These are phyloP conservation scores for Dryobotodes eremita DNA, from an alignment of 2,888 invertebrate genomes.

Conservation along the genomic window DNA sequence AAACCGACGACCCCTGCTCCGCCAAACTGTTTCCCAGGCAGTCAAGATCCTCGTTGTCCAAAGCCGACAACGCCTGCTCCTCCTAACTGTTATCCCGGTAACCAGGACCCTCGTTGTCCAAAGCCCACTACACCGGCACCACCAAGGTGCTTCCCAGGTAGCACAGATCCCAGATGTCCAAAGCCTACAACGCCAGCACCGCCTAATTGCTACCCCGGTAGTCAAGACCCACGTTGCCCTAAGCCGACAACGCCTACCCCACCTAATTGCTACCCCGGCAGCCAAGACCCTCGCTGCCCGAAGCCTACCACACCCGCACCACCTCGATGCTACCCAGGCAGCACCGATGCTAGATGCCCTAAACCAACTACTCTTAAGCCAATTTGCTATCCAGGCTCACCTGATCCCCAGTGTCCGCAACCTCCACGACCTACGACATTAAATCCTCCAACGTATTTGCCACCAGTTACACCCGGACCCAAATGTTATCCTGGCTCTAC, in stretches of 20 bases:
- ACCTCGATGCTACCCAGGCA: slow-evolving; percentile 73
- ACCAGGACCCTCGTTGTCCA: slow-evolving; percentile 73
- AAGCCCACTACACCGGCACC: slow-evolving; percentile 64
- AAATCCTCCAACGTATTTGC: too few species aligned
- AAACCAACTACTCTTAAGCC: slow-evolving; percentile 72
- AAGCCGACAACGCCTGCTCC: background rate
- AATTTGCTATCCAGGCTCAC: slow-evolving; percentile 70
- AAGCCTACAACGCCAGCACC: slow-evolving; percentile 56
- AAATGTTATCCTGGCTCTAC: too few species aligned
- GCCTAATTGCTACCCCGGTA: background rate
- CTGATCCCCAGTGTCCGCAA: slow-evolving; percentile 77
- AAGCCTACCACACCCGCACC: background rate
- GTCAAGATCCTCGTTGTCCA: too few species aligned
- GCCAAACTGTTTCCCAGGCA: background rate
- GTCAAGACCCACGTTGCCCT: background rate
- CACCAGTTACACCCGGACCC: too few species aligned
- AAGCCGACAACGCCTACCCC: slow-evolving; percentile 1
- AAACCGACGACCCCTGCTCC: slow-evolving; percentile 49
- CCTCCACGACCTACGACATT: too few species aligned
- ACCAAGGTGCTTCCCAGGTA: slow-evolving; percentile 70
- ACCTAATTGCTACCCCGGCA: slow-evolving; percentile 64
- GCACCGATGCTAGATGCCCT: background rate
- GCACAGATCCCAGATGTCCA: background rate
- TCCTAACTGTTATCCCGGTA: background rate
- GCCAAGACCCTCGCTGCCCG: slow-evolving; percentile 50